Base-by-base conservation (phyloP, 2,888 invertebrate species). In the Athalia circularis region DNA sequence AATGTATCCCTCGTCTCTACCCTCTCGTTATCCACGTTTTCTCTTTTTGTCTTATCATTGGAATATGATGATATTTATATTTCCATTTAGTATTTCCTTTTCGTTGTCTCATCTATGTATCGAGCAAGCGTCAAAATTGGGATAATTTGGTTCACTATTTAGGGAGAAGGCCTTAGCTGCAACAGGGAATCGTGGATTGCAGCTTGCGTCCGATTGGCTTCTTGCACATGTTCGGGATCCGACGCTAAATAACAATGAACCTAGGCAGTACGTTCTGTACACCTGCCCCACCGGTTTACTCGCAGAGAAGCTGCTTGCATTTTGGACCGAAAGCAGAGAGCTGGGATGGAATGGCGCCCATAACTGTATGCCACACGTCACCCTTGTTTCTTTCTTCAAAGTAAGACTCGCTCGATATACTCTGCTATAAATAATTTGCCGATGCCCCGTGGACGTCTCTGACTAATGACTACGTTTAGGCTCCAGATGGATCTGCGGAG, bases 141-240 rank as follows among this genome's bases (percentile, higher is more conserved):
- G 29, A 29, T 29, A 29, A 29, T 29, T 29, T 29, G 29, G 29
- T 70, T 77, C 52, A 48, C 47, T 81, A 79, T 79, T 80, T 87
- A 97, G 97, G 62, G 95, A 97, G 88, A 98, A 97, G 88, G 97
- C 97, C 5, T 90, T 98, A 80, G 96, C 97, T 13, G 97, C 97
- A 8, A 98, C 97, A 4, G 97, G 97, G 15, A 95, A 97, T 89
- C 93, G 95, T 79, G 96, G 96, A 80, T 96, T 97, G 47, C 96
- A 97, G 89, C 92, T 97, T 80, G 97, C 97, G 7, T 96, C 96
- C 0, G 97, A 97, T 88, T 98, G 97, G 98, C 91, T 98, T 9
- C 89, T 97, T 80, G 96, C 97, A 6, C 98, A 98, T 88, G 96
- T 97, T 0, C 95, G 96, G 87, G 98, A 98, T 91, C 93, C 95